phyloP scores from a whole-genome alignment of 2,888 invertebrate genomes.

The Rhodophaea formosa region DNA sequence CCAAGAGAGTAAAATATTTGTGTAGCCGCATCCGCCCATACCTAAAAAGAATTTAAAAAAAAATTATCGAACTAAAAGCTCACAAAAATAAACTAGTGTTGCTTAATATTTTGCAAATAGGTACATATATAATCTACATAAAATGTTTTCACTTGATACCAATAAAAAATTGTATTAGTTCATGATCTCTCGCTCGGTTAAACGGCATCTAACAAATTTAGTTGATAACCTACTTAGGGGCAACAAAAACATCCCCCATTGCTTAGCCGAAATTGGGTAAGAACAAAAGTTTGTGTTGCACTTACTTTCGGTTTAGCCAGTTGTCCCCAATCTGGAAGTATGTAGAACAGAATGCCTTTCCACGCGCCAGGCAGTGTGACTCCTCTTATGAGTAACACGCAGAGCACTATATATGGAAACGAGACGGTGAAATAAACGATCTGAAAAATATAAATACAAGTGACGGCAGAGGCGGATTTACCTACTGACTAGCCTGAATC shows the following conservation, averaged over 20 bases:
- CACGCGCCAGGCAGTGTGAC: slow-evolving; percentile 90
- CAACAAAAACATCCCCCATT: too few species aligned
- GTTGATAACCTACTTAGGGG: too few species aligned
- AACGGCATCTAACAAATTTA: too few species aligned
- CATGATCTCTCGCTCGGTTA: too few species aligned
- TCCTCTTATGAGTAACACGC: slow-evolving; percentile 87
- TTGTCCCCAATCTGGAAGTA: slow-evolving; percentile 89
- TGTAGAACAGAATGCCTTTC: slow-evolving; percentile 88
- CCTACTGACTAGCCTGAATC: too few species aligned
- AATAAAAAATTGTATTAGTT: too few species aligned
- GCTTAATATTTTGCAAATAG: too few species aligned
- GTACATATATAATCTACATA: too few species aligned
- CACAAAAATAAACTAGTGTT: too few species aligned
- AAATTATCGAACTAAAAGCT: not conserved
- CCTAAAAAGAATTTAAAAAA: slow-evolving; percentile 67
- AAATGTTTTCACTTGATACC: too few species aligned
- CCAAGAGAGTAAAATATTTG: slow-evolving; percentile 96
- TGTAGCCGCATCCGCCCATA: slow-evolving; percentile 96
- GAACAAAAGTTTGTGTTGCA: not conserved
- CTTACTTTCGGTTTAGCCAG: slow-evolving; percentile 87
- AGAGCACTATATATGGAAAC: slow-evolving; percentile 89
- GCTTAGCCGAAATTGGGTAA: too few species aligned
- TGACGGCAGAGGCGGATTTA: not conserved
- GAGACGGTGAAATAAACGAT: slow-evolving; percentile 93
- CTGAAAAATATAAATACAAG: slow-evolving; percentile 47